Conservation (phyloP, 1,140 invertebrate species). For the Caenorhabditis remanei region DNA sequence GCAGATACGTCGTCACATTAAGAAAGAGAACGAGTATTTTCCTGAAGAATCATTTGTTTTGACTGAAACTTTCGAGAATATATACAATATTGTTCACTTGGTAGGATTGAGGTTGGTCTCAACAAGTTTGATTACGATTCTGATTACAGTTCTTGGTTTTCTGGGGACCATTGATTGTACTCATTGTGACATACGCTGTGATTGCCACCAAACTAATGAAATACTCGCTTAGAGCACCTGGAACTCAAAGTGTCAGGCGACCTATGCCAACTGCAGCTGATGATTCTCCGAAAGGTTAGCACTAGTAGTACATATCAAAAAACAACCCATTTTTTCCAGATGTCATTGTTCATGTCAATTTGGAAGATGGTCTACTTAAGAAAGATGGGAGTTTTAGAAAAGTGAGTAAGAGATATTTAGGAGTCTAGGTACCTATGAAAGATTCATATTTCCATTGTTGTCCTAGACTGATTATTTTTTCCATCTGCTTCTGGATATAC, state of each 20-base stretch:
- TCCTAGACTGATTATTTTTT: neutral
- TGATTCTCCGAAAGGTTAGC: constrained; percentile 25
- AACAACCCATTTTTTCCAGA: neutral
- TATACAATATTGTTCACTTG: constrained; percentile 68
- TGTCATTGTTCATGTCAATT: neutral
- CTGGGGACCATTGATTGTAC: constrained; percentile 73
- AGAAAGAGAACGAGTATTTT: neutral
- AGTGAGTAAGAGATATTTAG: neutral
- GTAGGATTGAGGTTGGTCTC: neutral
- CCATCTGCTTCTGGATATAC: neutral
- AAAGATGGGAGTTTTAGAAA: constrained; percentile 2
- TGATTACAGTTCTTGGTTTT: constrained; percentile 74
- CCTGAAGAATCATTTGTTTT: neutral
- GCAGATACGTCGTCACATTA: constrained; percentile 20
- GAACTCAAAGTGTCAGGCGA: neutral
- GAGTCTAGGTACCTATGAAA: neutral
- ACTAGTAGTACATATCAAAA: neutral
- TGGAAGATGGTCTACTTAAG: constrained; percentile 24
- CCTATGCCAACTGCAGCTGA: constrained; percentile 23
- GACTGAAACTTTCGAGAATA: constrained; percentile 45
- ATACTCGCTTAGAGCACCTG: constrained; percentile 64
- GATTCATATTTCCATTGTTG: neutral
- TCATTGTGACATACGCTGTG: constrained; percentile 72
- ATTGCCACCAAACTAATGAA: constrained; percentile 70
- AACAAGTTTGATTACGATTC: too few relatives aligned